phyloP scores from a whole-genome alignment of 1,140 invertebrate genomes.

The Zelostemma sp. region DNA sequence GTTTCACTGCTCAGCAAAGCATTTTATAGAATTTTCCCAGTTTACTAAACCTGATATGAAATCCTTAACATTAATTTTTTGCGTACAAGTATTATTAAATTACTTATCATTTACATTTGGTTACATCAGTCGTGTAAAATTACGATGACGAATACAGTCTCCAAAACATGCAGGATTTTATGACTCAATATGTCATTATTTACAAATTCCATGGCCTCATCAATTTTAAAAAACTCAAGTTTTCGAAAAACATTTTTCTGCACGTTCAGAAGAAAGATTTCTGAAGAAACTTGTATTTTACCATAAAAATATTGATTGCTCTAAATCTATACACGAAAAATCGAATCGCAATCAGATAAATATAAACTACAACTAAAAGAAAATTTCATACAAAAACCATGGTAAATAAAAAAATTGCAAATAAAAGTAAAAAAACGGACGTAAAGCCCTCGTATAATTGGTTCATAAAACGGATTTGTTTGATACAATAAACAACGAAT shows the following conservation, averaged over 20 bases:
- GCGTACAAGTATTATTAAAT: conserved; percentile 13
- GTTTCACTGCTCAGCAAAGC: conserved; percentile 20
- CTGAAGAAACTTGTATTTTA: background rate
- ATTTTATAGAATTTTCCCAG: too few species aligned
- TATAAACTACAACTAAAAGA: conserved; percentile 9
- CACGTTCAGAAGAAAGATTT: too few species aligned
- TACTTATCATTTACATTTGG: conserved; percentile 59
- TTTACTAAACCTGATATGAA: too few species aligned
- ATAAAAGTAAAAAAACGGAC: too few species aligned
- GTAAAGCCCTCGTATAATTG: too few species aligned
- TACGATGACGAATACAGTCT: conserved; percentile 10
- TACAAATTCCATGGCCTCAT: background rate
- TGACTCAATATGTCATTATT: conserved; percentile 3
- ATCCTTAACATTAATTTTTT: too few species aligned
- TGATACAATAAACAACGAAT: too few species aligned
- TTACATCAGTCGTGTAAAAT: conserved; percentile 56
- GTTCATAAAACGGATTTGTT: too few species aligned
- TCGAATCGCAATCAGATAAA: conserved; percentile 1
- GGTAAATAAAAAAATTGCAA: too few species aligned
- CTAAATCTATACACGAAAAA: conserved; percentile 1
- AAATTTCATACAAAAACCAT: background rate
- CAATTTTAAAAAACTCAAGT: too few species aligned
- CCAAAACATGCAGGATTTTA: conserved; percentile 7
- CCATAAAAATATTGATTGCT: background rate
- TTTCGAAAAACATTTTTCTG: too few species aligned